Evolutionary conservation across 2,113 vertebrate genomes (phyloP).

Genomic region (Epinephelus lanceolatus): DNA sequence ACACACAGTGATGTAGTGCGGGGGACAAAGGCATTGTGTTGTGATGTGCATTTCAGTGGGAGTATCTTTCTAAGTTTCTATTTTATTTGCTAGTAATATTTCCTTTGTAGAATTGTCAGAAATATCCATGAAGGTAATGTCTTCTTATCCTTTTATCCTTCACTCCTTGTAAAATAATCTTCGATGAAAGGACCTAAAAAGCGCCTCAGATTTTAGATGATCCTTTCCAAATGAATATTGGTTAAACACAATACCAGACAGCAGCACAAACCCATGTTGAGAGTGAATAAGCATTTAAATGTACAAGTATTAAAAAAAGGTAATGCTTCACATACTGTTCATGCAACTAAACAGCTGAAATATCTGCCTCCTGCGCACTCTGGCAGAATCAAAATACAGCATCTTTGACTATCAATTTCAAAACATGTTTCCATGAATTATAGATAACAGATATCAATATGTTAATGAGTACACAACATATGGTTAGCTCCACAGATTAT

Average conservation of each 20-base stretch:
- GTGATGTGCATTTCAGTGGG: neutral
- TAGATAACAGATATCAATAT: slow-evolving; percentile 75
- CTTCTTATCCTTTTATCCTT: neutral
- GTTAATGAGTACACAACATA: slow-evolving; percentile 75
- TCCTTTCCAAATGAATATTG: neutral
- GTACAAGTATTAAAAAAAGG: slow-evolving; percentile 22
- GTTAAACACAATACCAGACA: slow-evolving; percentile 8
- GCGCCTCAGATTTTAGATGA: neutral
- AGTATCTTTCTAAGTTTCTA: neutral
- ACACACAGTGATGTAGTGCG: neutral
- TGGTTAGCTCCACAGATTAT: slow-evolving; percentile 69
- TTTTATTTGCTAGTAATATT: neutral
- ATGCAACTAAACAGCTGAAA: slow-evolving; percentile 30
- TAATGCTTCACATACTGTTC: slow-evolving; percentile 21
- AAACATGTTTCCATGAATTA: slow-evolving; percentile 81
- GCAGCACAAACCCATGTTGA: neutral
- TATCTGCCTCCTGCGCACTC: slow-evolving; percentile 20
- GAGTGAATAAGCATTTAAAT: slow-evolving; percentile 1
- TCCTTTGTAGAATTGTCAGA: neutral
- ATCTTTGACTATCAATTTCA: slow-evolving; percentile 77
- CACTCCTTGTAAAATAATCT: neutral
- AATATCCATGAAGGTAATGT: neutral
- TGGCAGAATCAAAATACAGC: slow-evolving; percentile 45
- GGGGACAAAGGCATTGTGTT: neutral
- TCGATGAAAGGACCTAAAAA: neutral